A percentile compares a stretch with the other conserved stretches of the same genome.
These are phyloP conservation scores for Drosophila diplacantha DNA, from an alignment of 2,888 invertebrate species.

Conservation along the genomic window DNA sequence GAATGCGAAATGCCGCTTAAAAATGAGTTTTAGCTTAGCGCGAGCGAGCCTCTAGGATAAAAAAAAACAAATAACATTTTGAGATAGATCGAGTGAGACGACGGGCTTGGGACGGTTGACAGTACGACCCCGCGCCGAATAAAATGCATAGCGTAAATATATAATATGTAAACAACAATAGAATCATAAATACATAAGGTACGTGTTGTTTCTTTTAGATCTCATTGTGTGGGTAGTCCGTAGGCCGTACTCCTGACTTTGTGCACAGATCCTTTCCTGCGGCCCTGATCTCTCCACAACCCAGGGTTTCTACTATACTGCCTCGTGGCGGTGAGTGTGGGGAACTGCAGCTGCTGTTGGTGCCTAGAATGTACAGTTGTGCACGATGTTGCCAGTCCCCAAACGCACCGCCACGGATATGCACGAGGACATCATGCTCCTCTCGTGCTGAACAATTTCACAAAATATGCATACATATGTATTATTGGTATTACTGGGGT, in stretches of 20 bases:
- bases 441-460: slow-evolving; percentile 3
- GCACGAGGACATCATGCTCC: not conserved
- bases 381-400: slow-evolving; percentile 27
- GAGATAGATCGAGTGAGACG: slow-evolving; percentile 16
- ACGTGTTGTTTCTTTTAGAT: slow-evolving; percentile 21
- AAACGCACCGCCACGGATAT: slow-evolving; percentile 20
- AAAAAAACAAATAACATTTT: slow-evolving; percentile 47
- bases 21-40: slow-evolving; percentile 64
- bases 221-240: slow-evolving; percentile 6
- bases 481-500: slow-evolving; percentile 1
- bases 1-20: slow-evolving; percentile 62
- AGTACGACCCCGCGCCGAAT: slow-evolving; percentile 20
- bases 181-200: slow-evolving; percentile 59
- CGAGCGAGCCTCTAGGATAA: slow-evolving; percentile 64
- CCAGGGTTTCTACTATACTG: slow-evolving; percentile 4
- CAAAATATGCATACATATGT: slow-evolving; percentile 21
- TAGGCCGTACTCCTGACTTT: slow-evolving; percentile 12
- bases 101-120: slow-evolving; percentile 8
- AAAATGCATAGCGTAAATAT: slow-evolving; percentile 55
- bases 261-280: slow-evolving; percentile 14
- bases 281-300: slow-evolving; percentile 3
- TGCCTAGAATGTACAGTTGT: slow-evolving; percentile 57
- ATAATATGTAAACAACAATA: slow-evolving; percentile 45
- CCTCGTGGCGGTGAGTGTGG: slow-evolving; percentile 21
- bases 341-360: slow-evolving; percentile 18